Conservation (phyloP, 2,113 vertebrate genomes). For the Piliocolobus tephrosceles region DNA sequence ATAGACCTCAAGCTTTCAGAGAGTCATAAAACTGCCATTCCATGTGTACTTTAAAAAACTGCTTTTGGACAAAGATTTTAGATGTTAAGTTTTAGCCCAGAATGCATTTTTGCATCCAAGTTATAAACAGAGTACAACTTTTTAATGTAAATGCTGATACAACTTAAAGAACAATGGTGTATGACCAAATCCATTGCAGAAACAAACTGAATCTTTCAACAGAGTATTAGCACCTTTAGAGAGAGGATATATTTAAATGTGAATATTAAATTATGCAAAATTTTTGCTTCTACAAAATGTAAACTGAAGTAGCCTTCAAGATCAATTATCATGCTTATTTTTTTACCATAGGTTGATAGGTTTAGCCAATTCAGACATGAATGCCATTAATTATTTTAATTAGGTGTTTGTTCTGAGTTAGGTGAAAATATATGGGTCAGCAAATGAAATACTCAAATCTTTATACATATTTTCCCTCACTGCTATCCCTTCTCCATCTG, state of each 20-base stretch:
- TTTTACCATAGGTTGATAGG: constrained; percentile 47
- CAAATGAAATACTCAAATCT: constrained; percentile 44
- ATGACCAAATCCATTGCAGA: constrained; percentile 51
- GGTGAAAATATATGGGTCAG: constrained; percentile 48
- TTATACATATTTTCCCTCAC: not conserved
- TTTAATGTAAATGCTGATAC: constrained; percentile 65
- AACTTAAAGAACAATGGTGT: constrained; percentile 47
- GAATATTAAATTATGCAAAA: constrained; percentile 46
- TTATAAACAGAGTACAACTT: constrained; percentile 70
- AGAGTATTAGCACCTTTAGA: constrained; percentile 64
- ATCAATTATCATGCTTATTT: constrained; percentile 61
- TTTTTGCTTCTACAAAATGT: constrained; percentile 30
- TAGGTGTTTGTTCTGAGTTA: constrained; percentile 27
- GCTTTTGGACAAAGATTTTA: constrained; percentile 50
- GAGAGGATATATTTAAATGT: not conserved
- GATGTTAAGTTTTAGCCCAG: constrained; percentile 59
- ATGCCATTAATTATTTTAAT: constrained; percentile 22
- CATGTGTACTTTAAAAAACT: constrained; percentile 59
- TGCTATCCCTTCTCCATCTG: not conserved
- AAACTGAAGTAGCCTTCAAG: constrained; percentile 64
- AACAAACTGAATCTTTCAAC: constrained; percentile 52
- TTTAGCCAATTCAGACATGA: constrained; percentile 12
- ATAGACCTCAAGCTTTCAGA: constrained; percentile 28
- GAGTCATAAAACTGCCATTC: constrained; percentile 43
- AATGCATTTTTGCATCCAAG: constrained; percentile 63